Evolutionary conservation across 2,888 invertebrate genomes (phyloP).

Genomic region (Tromatobia lineatoria): DNA sequence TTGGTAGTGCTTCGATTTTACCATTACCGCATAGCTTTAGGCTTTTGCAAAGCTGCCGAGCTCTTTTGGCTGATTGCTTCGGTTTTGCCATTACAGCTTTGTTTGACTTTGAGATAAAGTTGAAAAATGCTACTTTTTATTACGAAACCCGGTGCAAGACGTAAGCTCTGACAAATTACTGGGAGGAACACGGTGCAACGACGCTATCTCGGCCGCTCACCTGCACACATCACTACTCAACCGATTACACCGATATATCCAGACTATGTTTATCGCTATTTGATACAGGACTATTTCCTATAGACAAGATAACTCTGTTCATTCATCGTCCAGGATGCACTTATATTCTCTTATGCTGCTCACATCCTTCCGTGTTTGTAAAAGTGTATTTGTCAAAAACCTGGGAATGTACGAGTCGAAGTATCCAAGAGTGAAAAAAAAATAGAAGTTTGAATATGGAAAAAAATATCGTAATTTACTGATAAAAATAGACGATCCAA

Average conservation of each 20-base stretch:
- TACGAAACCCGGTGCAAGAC: slow-evolving; percentile 59
- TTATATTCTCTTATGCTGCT: not conserved
- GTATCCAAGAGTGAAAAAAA: not conserved
- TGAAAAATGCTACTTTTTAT: slow-evolving; percentile 68
- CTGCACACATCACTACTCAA: slow-evolving; percentile 35
- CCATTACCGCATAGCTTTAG: slow-evolving; percentile 49
- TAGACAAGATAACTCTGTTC: not conserved
- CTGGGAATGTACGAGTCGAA: not conserved
- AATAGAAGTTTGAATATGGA: no score
- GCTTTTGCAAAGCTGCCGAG: slow-evolving; percentile 20
- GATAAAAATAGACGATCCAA: no score
- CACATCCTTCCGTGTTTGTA: not conserved
- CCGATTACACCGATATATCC: slow-evolving; percentile 1
- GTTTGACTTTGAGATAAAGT: slow-evolving; percentile 64
- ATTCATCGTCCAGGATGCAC: not conserved
- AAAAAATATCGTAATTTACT: no score
- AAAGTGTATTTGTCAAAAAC: not conserved
- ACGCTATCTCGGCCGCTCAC: slow-evolving; percentile 68
- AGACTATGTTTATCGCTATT: not conserved
- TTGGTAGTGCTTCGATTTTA: slow-evolving; percentile 62
- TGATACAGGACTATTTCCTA: not conserved
- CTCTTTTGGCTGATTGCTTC: slow-evolving; percentile 48
- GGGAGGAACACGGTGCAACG: slow-evolving; percentile 61
- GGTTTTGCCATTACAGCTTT: slow-evolving; percentile 58
- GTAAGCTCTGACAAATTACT: slow-evolving; percentile 73